Percentiles rank a stretch among this genome's conserved stretches.
Conservation (phyloP, 2,797 vertebrate genomes). For the Melanotaenia boesemani region DNA sequence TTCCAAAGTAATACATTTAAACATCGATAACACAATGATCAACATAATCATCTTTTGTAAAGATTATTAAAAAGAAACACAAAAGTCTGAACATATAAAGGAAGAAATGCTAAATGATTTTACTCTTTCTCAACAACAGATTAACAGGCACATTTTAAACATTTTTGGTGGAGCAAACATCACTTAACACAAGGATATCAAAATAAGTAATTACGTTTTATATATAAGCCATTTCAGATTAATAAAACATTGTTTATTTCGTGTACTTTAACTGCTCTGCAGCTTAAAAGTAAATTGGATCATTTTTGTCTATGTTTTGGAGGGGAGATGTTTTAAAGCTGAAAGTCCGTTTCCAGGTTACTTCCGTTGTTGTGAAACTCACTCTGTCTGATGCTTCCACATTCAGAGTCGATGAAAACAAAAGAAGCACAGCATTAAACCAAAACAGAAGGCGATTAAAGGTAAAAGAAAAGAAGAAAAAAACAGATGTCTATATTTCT, state of each 20-base stretch:
- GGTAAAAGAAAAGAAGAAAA: background rate
- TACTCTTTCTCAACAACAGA: conserved; percentile 5
- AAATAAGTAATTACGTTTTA: background rate
- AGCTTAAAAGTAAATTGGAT: conserved; percentile 71
- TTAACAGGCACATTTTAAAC: background rate
- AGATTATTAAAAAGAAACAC: too few species aligned
- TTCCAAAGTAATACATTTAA: background rate
- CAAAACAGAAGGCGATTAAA: background rate
- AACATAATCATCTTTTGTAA: background rate
- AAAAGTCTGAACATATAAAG: too few species aligned
- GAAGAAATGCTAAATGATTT: background rate
- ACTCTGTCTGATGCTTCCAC: conserved; percentile 83
- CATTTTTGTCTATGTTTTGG: conserved; percentile 21
- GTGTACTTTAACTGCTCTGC: conserved; percentile 80
- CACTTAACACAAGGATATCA: background rate
- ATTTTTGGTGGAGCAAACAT: background rate
- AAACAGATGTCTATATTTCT: conserved; percentile 5
- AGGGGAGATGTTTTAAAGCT: conserved; percentile 25
- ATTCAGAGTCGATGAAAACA: conserved; percentile 79
- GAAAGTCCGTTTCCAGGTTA: conserved; percentile 83
- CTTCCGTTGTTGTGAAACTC: conserved; percentile 84
- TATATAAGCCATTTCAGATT: background rate
- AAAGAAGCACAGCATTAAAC: conserved; percentile 17
- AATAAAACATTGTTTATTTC: conserved; percentile 58
- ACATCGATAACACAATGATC: background rate